Base-by-base conservation (phyloP, 2,113 vertebrate genomes). In the Bos indicus region DNA sequence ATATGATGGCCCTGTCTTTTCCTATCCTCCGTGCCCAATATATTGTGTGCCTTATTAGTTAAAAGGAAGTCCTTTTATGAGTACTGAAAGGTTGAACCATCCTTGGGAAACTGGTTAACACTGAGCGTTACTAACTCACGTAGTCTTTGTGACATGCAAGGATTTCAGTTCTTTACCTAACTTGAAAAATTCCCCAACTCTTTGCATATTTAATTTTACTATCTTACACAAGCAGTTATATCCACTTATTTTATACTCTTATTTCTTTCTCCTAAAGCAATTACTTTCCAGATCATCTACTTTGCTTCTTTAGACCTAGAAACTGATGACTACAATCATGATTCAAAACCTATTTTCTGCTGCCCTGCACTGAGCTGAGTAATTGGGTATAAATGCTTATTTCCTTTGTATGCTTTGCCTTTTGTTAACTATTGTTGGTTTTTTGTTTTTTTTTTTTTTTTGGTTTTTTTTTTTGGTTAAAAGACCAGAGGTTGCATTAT, bases 331-430 rank as follows among this genome's bases (percentile, higher is more conserved):
- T 95, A 3, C 12, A 87, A 13, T 97, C 96, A 95, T 95, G 84
- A 96, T 56, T 97, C 92, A 97, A 98, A 97, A 90, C 28, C 80
- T 88, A 91, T 94, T 97, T 98, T 98, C 15, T 89, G 80, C 96
- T 51, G 94, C 43, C 90, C 8, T 96, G 40, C 82, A 84, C 90
- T 89, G 89, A 93, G 36, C 43, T 97, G 82, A 88, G 54, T 97
- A 94, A 97, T 96, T 98, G 82, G 71, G 93, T 98, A 26, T 52
- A 98, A 97, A 97, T 97, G 74, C 21, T 96, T 95, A 23, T 95
- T 98, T 96, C 94, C 57, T 96, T 95, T 97, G 51, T 80, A 62
- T 90, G 46, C 83, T 95, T 91, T 93, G 88, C 83, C 54, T 89
- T 93, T 52, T 80, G 30, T 86, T 95, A 89, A 88, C 82, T 88